Evolutionary conservation across 2,888 invertebrate species (phyloP), one percentile per base, ranked within the genome.

Genomic region (Mesodorylaimus sp.): DNA sequence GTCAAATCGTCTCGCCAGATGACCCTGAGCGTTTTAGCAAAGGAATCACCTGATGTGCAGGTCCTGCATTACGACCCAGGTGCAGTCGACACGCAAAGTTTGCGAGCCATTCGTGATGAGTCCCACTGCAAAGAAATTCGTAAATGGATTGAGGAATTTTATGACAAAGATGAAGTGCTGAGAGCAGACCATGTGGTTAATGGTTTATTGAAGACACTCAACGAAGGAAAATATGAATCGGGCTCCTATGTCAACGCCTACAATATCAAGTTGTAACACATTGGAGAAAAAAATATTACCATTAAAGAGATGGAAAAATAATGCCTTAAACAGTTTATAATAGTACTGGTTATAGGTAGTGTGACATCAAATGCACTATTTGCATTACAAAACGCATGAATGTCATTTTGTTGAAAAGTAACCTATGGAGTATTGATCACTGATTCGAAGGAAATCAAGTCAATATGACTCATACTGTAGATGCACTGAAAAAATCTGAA

Each of bases 51-150:
- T 23, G 38, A 37, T 3, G 38, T 50, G 26, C 28, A 27, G 29
- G 50, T 50, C 16, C 45, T 50, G 24, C 50, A 50, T 38, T 50
- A 46, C 45, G 37, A 50, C 28, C 50, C 50, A 13, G 50, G 45
- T 24, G 29, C 36, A 29, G 50, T 44, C 25, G 45, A 50, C 50
- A 50, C 45, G 16, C 38, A 45, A 16, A 16, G 43, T 24, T 39
- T 50, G 39, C 37, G 45, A 16, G 37, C 36, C 21, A 38, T 45
- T 38, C 45, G 46, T 2, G 50, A 50, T 39, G 24, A 45, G 2
- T 27, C 38, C n/a, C 46, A 46, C 50, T 39, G 46, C 41, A 2
- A 32, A 38, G 28, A 28, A 26, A 45, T 50, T 2, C 37, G 45
- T 13, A 39, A 23, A 19, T 45, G 26, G 25, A 45, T 50, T 37